Base-by-base conservation (phyloP, 2,113 vertebrate species). In the Neotoma lepida region DNA sequence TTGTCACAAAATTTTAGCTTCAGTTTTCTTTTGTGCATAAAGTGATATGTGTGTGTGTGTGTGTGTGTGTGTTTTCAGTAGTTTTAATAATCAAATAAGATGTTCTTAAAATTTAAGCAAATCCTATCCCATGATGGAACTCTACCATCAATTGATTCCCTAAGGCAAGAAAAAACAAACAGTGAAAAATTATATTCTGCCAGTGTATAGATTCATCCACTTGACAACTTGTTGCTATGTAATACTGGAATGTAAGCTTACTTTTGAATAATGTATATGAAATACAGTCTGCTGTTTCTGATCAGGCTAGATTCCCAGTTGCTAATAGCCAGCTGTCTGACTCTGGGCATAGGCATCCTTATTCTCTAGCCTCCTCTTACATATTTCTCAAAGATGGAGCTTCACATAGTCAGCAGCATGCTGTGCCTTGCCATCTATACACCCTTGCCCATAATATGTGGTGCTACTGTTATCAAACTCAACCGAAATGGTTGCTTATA, bases 361-460 rank as follows among this genome's bases (percentile, higher is more conserved):
- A 4, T 1, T 20, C 6, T 46, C 14, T 2, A 14, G 7, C 4
- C 4, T 8, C 49, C 9, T n/a, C 39, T 2, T 2, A 39, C 1
- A 15, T 8, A n/a, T 7, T 56, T 39, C 35, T 64, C 3, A 26
- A 22, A n/a, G 0, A 54, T 35, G 20, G 2, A 61, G 4, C 1
- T 0, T 56, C 3, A n/a, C 22, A 22, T 10, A 88, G 30, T 6
- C 20, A 63, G 24, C 2, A 49, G 1, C 4, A 64, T 20, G 46
- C 28, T 6, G 33, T 41, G 17, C 4, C 14, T 71, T 73, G 22
- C 4, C 46, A 17, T 28, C 3, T 64, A n/a, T 33, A 44, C 5
- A 30, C 0, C 35, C 5, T 3, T 51, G 8, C 8, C 7, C 3
- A 41, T 35, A 35, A 46, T 17, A 12, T n/a, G 44, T 7, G 1